Evolutionary conservation across 1,140 invertebrate species (phyloP).

Genomic region (Steinernema khuongi): DNA sequence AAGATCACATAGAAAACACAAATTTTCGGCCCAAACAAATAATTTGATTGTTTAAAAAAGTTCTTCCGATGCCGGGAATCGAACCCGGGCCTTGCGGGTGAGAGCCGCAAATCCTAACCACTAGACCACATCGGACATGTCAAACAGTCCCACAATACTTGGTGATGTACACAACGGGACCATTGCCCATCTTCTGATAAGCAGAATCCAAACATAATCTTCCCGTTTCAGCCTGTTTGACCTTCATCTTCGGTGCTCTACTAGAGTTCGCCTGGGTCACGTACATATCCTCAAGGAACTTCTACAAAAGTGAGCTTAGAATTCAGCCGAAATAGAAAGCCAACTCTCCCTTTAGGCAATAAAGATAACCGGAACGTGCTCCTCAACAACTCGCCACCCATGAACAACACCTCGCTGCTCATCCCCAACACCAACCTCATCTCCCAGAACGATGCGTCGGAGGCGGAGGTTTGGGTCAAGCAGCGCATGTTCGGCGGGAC

Average conservation of each 20-base stretch:
- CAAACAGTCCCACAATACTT: too few relatives aligned
- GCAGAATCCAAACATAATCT: neutral
- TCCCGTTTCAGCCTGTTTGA: constrained; percentile 75
- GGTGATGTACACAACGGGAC: neutral
- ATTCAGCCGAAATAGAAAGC: neutral
- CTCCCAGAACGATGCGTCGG: neutral
- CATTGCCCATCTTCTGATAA: neutral
- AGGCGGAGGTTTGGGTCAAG: neutral
- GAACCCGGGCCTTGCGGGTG: too few relatives aligned
- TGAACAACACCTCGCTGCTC: constrained; percentile 3
- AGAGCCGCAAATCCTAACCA: too few relatives aligned
- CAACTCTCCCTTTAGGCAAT: constrained; percentile 18
- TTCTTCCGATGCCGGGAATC: too few relatives aligned
- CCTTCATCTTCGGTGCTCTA: constrained; percentile 88
- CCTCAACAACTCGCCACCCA: neutral
- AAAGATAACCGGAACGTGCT: neutral
- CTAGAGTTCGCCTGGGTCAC: constrained; percentile 92
- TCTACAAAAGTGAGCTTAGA: constrained; percentile 46
- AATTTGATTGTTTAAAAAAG: too few relatives aligned
- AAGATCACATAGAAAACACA: too few relatives aligned
- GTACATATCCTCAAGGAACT: constrained; percentile 71
- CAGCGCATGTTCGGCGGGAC: neutral
- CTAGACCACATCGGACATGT: too few relatives aligned
- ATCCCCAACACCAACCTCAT: neutral
- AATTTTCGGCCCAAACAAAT: too few relatives aligned